These are phyloP conservation scores for Gallinago paraguaiae DNA, from an alignment of 2,113 vertebrate species.

Conservation along the genomic window DNA sequence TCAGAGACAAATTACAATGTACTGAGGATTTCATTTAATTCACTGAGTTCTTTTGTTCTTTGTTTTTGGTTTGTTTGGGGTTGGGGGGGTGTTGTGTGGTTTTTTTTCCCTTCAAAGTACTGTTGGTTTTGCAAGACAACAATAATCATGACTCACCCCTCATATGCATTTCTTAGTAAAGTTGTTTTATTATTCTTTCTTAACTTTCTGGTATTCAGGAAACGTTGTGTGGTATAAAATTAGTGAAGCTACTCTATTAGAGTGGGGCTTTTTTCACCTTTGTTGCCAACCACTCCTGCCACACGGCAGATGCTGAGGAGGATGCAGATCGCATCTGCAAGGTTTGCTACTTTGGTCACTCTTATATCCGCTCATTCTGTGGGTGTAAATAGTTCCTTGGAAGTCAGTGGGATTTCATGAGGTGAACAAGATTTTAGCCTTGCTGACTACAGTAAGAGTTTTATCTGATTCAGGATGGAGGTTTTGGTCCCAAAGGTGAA, in stretches of 20 bases:
- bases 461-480: neutral
- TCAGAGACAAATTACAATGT: conserved; percentile 15
- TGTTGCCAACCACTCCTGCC: neutral
- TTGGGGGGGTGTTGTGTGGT: no score
- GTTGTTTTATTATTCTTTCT: conserved; percentile 17
- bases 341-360: neutral
- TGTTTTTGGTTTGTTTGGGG: neutral
- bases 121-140: conserved; percentile 15
- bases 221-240: neutral
- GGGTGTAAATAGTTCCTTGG: neutral
- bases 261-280: neutral
- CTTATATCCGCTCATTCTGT: neutral
- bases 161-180: neutral
- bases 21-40: conserved; percentile 44
- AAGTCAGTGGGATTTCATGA: conserved; percentile 14
- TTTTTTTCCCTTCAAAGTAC: neutral
- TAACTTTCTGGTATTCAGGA: neutral
- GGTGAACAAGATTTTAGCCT: neutral
- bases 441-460: conserved; percentile 35
- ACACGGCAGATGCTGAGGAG: neutral
- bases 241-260: neutral
- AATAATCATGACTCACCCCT: conserved; percentile 28
- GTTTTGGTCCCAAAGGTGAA: conserved; percentile 2
- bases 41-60: neutral
- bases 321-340: neutral